Conservation (phyloP, 1,140 invertebrate genomes). For the Philotrypesis tridentata region DNA sequence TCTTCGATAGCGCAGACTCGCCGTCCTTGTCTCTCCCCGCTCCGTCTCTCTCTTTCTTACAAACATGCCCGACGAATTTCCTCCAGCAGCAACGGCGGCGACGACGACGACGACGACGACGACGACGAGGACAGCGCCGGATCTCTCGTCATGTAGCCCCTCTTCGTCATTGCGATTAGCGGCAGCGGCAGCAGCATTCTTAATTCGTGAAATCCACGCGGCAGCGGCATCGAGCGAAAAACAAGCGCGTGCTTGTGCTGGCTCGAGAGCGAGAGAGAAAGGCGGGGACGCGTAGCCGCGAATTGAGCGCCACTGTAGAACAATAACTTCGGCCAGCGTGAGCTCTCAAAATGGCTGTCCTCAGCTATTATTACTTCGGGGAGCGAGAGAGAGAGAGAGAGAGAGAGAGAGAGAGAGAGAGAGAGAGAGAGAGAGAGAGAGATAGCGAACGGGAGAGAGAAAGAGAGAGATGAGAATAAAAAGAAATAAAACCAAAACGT, state of each 20-base stretch:
- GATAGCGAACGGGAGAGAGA: neutral
- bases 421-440: no score
- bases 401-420: conserved; percentile 33
- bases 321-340: conserved; percentile 72
- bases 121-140: no score
- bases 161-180: neutral
- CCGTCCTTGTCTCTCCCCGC: conserved; percentile 35
- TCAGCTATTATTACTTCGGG: conserved; percentile 72
- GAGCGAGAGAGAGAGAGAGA: conserved; percentile 49
- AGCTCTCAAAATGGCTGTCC: conserved; percentile 74
- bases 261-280: neutral
- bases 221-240: neutral
- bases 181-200: neutral
- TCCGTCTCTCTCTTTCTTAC: conserved; percentile 43
- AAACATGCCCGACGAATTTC: neutral
- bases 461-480: conserved; percentile 16
- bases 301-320: conserved; percentile 63
- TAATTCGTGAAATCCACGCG: conserved; percentile 29
- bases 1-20: neutral
- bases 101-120: neutral
- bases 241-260: neutral
- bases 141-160: no score
- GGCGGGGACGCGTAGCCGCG: neutral
- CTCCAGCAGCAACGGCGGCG: neutral
- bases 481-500: conserved; percentile 24